Base-by-base conservation (phyloP, 1,140 invertebrate species). In the Xylocopa sonorina region DNA sequence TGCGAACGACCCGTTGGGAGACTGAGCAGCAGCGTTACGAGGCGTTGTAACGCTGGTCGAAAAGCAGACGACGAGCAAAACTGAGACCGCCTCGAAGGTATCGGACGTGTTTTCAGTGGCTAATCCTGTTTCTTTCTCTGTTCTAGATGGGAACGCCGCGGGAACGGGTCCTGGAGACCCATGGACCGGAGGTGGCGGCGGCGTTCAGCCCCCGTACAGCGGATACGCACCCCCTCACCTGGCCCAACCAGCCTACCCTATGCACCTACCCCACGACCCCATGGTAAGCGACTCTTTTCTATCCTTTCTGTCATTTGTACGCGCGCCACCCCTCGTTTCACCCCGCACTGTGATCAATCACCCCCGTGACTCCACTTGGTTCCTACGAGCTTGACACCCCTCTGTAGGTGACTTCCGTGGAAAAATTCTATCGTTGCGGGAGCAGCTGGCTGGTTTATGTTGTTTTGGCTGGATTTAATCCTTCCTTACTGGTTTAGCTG, bases 251-350 rank as follows among this genome's bases (percentile, higher is more conserved):
- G 88, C 91, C 50, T 93, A 93, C 81, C 90, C 93, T 24, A 94
- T 95, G 92, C 94, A 95, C 89, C 93, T 95, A 91, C 91, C 94
- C 81, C 94, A 94, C 83, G 94, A 95, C 87, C 93, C 93, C 78
- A 95, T 95, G 94, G 95, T 95, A 90, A 93, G 93, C 92, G 69
- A 87, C 80, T 66, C 55, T 73, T 48, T 73, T 62, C 46, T 48
- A 38, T 38, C 55, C 51, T 51, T 58, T 78, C 63, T 68, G 48
- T 74, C 78, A 24, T 46, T 79, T 68, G 57, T 78, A 18, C 63
- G 46, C 32, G 18, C 24, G 34, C 34, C 43, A 41, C 29, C 46
- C 38, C 68, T n/a, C 41, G 29, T 72, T 41, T 46, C 41, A 32
- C 14, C 38, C 57, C 38, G 43, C n/a, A 0, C 68, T 46, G 24